A percentile compares a stretch with the other conserved stretches of the same genome.
phyloP scores from a whole-genome alignment of 2,888 invertebrate genomes.

The Strigamia crassipes region DNA sequence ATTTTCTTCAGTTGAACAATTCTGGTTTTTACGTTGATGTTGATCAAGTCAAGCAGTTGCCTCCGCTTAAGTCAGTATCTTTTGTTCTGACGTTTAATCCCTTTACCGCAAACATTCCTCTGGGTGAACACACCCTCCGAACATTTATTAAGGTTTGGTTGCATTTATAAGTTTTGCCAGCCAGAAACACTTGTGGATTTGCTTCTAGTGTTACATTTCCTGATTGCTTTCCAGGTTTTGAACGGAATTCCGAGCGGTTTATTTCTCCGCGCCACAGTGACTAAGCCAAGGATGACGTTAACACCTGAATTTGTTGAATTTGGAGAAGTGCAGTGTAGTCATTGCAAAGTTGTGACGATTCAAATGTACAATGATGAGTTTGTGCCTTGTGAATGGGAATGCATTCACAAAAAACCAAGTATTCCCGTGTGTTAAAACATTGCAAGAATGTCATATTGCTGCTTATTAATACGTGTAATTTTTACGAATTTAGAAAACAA shows the following conservation, averaged over 20 bases:
- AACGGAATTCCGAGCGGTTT: not conserved
- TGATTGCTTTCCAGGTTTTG: not conserved
- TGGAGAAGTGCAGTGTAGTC: conserved; percentile 18
- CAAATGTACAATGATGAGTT: conserved; percentile 24
- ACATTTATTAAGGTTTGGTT: not conserved
- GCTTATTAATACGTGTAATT: not conserved
- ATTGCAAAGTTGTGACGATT: not conserved
- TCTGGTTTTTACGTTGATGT: not conserved
- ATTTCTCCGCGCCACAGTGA: not conserved
- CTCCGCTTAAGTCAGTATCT: not conserved
- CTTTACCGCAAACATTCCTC: not conserved
- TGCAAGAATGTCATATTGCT: not conserved
- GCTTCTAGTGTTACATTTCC: not conserved
- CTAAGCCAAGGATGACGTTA: not conserved
- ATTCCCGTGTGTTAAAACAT: not conserved
- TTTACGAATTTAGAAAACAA: not conserved
- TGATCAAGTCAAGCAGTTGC: conserved; percentile 4
- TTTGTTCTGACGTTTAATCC: conserved; percentile 8
- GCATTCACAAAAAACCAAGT: not conserved
- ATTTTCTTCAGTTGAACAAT: not conserved
- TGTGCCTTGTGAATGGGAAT: conserved; percentile 43
- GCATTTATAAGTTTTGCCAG: no score
- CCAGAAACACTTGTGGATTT: no score
- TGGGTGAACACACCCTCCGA: not conserved
- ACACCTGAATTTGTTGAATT: not conserved